phyloP scores from a whole-genome alignment of 1,140 invertebrate species.

The Laupala kohalensis region DNA sequence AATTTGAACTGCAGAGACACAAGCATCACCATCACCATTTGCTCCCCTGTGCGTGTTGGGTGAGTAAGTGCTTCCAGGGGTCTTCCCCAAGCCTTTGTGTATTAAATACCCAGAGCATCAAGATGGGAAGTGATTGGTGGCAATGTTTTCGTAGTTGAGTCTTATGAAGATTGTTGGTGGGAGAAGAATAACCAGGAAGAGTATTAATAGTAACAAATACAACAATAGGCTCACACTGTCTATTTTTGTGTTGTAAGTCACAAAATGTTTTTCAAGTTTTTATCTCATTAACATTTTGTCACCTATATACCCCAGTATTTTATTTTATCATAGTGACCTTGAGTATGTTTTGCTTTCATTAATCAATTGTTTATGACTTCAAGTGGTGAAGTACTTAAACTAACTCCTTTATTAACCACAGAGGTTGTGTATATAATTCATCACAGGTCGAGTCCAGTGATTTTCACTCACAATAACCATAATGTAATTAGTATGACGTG shows the following conservation, averaged over 20 bases:
- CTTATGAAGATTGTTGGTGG: neutral
- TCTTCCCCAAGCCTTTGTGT: neutral
- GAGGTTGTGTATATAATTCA: neutral
- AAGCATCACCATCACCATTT: neutral
- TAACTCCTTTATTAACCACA: slow-evolving; percentile 2
- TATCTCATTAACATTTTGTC: neutral
- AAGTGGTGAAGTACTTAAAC: slow-evolving; percentile 7
- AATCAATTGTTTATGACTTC: slow-evolving; percentile 2
- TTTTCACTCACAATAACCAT: neutral
- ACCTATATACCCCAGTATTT: slow-evolving; percentile 6
- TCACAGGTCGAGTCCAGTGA: slow-evolving; percentile 9
- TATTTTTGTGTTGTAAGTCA: neutral
- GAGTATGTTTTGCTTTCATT: neutral
- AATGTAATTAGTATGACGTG: slow-evolving; percentile 5
- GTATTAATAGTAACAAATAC: neutral
- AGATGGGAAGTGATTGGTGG: neutral
- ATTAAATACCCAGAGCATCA: neutral
- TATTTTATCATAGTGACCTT: neutral
- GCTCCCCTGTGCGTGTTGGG: neutral
- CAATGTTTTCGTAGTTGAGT: neutral
- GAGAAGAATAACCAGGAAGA: neutral
- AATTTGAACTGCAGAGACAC: neutral
- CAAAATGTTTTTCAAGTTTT: neutral
- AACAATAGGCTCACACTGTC: neutral
- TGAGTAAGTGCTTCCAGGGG: neutral